A percentile compares a stretch with the other conserved stretches of the same genome.
These are phyloP conservation scores for Ennomos fuscantarius DNA, from an alignment of 2,888 invertebrate species.

Conservation along the genomic window DNA sequence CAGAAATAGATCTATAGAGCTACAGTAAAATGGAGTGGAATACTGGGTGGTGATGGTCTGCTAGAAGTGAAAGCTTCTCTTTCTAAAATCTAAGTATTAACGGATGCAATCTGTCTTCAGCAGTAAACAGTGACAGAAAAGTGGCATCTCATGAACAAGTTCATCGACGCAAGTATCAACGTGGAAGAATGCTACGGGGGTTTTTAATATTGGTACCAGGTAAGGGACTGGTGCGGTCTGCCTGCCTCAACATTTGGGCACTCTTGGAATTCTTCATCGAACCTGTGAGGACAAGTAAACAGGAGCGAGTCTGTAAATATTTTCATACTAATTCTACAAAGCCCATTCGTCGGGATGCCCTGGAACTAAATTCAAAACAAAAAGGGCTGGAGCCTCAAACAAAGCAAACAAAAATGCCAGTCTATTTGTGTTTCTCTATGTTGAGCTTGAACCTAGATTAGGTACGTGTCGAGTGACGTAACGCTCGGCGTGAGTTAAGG, in stretches of 20 bases:
- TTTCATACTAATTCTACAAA: constrained; percentile 52
- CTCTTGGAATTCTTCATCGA: constrained; percentile 88
- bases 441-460: constrained; percentile 41
- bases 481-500: constrained; percentile 48
- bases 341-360: constrained; percentile 51
- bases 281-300: constrained; percentile 84
- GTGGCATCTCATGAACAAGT: constrained; percentile 62
- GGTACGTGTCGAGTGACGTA: constrained; percentile 50
- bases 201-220: constrained; percentile 81
- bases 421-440: constrained; percentile 44
- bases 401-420: constrained; percentile 58
- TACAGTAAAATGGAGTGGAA: constrained; percentile 32
- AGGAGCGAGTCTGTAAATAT: constrained; percentile 70
- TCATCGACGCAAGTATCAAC: constrained; percentile 65
- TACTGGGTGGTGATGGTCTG: constrained; percentile 21
- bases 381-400: constrained; percentile 47
- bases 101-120: constrained; percentile 68
- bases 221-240: constrained; percentile 87
- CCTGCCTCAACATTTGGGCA: constrained; percentile 87
- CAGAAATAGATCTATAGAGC: constrained; percentile 34
- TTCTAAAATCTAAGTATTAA: constrained; percentile 49
- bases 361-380: constrained; percentile 45
- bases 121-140: constrained; percentile 54
- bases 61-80: constrained; percentile 41
- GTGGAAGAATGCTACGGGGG: constrained; percentile 73